These are phyloP conservation scores for Lynx canadensis DNA, from an alignment of 2,113 vertebrate genomes.

Conservation along the genomic window DNA sequence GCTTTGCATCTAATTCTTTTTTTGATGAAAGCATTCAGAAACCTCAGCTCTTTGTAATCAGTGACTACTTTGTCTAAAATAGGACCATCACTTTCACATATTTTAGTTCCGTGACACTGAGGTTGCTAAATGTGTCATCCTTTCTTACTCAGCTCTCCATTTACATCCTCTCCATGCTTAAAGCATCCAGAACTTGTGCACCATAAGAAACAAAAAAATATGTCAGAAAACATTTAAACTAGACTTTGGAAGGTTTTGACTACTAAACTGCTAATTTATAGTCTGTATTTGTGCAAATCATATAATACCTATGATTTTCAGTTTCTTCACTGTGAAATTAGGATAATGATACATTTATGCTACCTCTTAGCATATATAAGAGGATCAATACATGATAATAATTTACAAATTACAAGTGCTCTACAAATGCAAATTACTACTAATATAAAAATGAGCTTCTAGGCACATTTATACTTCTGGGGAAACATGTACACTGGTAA, in stretches of 20 bases:
- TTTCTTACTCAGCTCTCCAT: background rate
- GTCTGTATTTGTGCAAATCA: background rate
- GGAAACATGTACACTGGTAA: background rate
- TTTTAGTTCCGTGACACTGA: background rate
- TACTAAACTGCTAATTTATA: background rate
- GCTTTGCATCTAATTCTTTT: background rate
- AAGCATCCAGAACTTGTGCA: background rate
- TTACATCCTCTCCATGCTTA: background rate
- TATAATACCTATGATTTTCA: background rate
- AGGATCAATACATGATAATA: background rate
- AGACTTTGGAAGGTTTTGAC: background rate
- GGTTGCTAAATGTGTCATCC: background rate
- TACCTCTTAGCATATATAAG: constrained; percentile 34
- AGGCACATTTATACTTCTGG: background rate
- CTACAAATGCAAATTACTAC: constrained; percentile 11
- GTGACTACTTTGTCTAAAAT: background rate
- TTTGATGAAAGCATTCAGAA: background rate
- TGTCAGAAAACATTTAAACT: background rate
- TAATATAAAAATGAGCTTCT: background rate
- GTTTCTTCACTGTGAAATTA: constrained; percentile 7
- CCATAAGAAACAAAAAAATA: background rate
- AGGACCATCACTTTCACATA: background rate
- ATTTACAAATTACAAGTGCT: constrained; percentile 4
- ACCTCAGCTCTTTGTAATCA: background rate
- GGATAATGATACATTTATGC: background rate